These are phyloP conservation scores for Sycophila sp. DNA, from an alignment of 1,140 invertebrate genomes.

Conservation along the genomic window DNA sequence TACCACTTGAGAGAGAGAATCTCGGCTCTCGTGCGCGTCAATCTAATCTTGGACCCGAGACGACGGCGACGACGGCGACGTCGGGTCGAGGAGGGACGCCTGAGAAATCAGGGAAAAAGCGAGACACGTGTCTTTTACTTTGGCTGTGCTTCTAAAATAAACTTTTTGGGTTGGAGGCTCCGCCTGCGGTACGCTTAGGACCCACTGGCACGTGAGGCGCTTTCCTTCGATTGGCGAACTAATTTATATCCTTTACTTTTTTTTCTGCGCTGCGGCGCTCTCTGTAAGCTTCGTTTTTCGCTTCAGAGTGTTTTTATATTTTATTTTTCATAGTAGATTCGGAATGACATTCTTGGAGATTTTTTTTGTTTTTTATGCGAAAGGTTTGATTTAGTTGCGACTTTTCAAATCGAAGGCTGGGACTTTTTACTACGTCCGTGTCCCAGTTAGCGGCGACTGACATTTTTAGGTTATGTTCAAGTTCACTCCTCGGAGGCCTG, in stretches of 20 bases:
- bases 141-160: constrained; percentile 39
- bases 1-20: too few species aligned
- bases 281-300: too few species aligned
- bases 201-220: neutral
- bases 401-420: too few species aligned
- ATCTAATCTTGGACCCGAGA: constrained; percentile 34
- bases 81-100: neutral
- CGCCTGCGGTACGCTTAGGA: neutral
- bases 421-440: too few species aligned
- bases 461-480: constrained; percentile 3
- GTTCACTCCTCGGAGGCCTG: neutral
- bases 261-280: neutral
- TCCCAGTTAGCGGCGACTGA: too few species aligned
- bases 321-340: neutral
- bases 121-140: neutral
- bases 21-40: neutral
- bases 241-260: too few species aligned
- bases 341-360: too few species aligned
- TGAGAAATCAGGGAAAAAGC: neutral
- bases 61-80: neutral
- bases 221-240: too few species aligned
- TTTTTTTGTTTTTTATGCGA: too few species aligned
- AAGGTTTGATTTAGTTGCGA: too few species aligned
- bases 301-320: too few species aligned
- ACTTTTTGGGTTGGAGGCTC: constrained; percentile 40